Evolutionary conservation across 2,797 vertebrate genomes (phyloP), one percentile per base, ranked within the genome.

Genomic region (Botia kubotai): DNA sequence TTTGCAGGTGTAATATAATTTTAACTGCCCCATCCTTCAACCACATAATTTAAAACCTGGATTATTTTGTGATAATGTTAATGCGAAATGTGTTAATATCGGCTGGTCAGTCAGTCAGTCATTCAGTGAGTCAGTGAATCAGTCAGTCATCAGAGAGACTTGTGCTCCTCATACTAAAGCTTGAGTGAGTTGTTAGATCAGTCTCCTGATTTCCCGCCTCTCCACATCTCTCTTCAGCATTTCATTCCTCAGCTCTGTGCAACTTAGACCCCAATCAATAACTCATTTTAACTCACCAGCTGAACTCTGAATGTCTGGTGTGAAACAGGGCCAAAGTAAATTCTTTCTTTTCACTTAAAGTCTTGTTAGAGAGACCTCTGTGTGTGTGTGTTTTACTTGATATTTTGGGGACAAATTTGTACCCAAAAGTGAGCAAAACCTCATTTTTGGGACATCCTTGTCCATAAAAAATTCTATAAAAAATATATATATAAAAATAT

Each of bases 261-360:
- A 13, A 12, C 50, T 85, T 67, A 3, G n/a, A 7, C 73, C 29
- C 29, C 82, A 88, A 90, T 90, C 89, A 88, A 92, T 91, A 91
- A 65, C 73, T 77, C 83, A 84, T 86, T 87, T 77, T 81, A 65
- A 43, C 58, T 75, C 79, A 62, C 36, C 74, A 79, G 83, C 85
- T 83, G 57, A n/a, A 57, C 55, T 57, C 48, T 79, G 85, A 85
- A 70, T 86, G 87, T 79, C 87, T 81, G 83, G 73, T 85, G 89
- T 81, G 82, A 86, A 86, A 85, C 82, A 80, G 87, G 91, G 87
- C 85, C 79, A 62, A 69, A 86, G 63, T 85, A 69, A 86, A 84
- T 84, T 80, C 84, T 57, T 55, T 77, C 65, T 83, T 84, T 84
- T 81, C 62, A 80, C 83, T 65, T 26, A 39, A 48, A 83, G 13